Percentiles rank a stretch among this genome's conserved stretches.
Conservation (phyloP, 2,113 vertebrate genomes). For the Pterocles gutturalis region DNA sequence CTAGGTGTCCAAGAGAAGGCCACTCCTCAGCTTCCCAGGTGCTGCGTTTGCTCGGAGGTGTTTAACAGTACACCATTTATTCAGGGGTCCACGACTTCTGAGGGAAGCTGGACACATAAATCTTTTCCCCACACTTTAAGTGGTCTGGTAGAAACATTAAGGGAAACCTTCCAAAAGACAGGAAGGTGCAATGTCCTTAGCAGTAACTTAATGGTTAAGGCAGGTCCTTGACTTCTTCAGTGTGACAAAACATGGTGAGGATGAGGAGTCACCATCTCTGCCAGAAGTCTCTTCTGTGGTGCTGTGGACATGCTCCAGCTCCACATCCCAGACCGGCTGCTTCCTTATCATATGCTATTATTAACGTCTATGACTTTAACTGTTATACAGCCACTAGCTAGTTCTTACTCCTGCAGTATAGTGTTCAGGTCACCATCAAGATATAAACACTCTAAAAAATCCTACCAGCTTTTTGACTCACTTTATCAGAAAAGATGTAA, state of each 20-base stretch:
- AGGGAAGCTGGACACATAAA: neutral
- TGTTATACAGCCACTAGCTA: neutral
- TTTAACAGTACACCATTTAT: neutral
- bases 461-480: neutral
- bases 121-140: neutral
- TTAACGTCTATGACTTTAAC: neutral
- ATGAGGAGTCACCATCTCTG: neutral
- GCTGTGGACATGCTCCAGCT: neutral
- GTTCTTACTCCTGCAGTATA: neutral
- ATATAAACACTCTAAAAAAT: neutral
- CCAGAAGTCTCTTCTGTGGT: neutral
- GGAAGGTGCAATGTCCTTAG: neutral
- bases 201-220: neutral
- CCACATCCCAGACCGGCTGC: neutral
- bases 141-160: neutral
- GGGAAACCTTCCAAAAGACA: neutral
- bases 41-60: neutral
- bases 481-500: neutral
- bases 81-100: neutral
- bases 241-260: fast-evolving
- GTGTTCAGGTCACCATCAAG: neutral
- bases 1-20: neutral
- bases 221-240: neutral
- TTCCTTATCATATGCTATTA: neutral
- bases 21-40: neutral